Evolutionary conservation across 2,888 invertebrate genomes (phyloP).

Genomic region (Urechis unicinctus): DNA sequence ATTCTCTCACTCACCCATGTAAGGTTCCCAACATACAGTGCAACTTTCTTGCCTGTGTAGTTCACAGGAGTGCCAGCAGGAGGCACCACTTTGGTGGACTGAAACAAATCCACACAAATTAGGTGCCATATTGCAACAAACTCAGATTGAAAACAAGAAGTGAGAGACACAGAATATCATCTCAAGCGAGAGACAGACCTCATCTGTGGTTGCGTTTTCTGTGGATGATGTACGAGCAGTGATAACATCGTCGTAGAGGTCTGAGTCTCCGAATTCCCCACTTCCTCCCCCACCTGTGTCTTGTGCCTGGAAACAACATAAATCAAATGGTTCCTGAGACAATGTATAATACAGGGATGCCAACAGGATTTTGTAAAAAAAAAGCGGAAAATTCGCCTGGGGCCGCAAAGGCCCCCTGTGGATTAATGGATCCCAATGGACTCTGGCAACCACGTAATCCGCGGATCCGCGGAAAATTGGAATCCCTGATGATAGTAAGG

Average conservation of each 20-base stretch:
- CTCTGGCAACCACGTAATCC: too few species aligned
- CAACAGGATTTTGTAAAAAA: too few species aligned
- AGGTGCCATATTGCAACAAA: too few species aligned
- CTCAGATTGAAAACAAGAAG: too few species aligned
- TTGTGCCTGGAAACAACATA: conserved; percentile 3
- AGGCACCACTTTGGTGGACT: conserved; percentile 6
- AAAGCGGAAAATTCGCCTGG: too few species aligned
- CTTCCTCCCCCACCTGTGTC: too few species aligned
- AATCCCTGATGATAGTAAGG: too few species aligned
- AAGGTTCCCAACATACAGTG: conserved; percentile 89
- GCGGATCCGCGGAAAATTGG: too few species aligned
- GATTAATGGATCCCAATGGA: too few species aligned
- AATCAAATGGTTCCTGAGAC: neutral
- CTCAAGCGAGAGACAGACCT: conserved; percentile 6
- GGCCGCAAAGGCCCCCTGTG: too few species aligned
- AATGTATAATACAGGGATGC: too few species aligned
- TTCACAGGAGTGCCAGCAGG: conserved; percentile 9
- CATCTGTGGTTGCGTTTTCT: conserved; percentile 8
- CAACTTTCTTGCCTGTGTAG: conserved; percentile 15
- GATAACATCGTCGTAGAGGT: conserved; percentile 23
- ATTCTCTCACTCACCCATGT: conserved; percentile 83
- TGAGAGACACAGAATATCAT: neutral
- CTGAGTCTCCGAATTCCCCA: conserved; percentile 14
- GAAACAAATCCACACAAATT: neutral
- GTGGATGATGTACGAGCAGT: conserved; percentile 13